Percentiles rank a stretch among this genome's conserved stretches.
Evolutionary conservation across 2,888 invertebrate species (phyloP).

Genomic region (Parochlus steinenii): DNA sequence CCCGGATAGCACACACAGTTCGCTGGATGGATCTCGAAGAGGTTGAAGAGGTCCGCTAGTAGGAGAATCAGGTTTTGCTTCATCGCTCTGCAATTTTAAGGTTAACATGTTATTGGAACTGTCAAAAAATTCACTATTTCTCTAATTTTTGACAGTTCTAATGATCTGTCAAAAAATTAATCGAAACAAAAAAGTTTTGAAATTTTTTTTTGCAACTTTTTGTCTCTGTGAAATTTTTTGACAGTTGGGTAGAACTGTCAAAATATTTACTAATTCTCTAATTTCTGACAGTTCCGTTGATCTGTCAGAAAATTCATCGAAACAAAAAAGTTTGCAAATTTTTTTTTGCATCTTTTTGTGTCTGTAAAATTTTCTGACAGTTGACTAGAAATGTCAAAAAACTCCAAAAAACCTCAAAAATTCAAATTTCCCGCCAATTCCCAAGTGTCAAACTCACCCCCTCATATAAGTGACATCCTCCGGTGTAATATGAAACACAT

Average conservation of each 20-base stretch:
- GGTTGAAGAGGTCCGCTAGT: slow-evolving; percentile 84
- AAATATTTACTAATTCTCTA: too few relatives aligned
- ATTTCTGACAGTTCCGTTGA: too few relatives aligned
- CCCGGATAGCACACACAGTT: slow-evolving; percentile 73
- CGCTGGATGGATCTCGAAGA: slow-evolving; percentile 83
- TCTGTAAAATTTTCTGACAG: too few relatives aligned
- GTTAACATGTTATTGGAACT: background rate
- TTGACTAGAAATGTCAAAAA: too few relatives aligned
- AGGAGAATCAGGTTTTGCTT: slow-evolving; percentile 80
- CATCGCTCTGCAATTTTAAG: slow-evolving; percentile 56
- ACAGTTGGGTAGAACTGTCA: too few relatives aligned
- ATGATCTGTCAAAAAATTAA: too few relatives aligned
- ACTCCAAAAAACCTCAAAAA: too few relatives aligned
- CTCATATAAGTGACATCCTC: slow-evolving; percentile 90
- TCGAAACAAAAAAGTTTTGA: background rate
- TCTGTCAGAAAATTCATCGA: too few relatives aligned
- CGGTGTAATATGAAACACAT: slow-evolving; percentile 86
- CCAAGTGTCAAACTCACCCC: slow-evolving; percentile 39
- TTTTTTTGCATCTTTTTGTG: too few relatives aligned
- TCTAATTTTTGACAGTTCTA: too few relatives aligned
- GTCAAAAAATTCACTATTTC: background rate
- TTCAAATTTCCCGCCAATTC: slow-evolving; percentile 6
- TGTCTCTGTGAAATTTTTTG: too few relatives aligned
- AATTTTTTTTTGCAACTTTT: slow-evolving; percentile 1
- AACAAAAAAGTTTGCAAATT: too few relatives aligned